phyloP scores from a whole-genome alignment of 2,888 invertebrate genomes.

The Andrena camellia region DNA sequence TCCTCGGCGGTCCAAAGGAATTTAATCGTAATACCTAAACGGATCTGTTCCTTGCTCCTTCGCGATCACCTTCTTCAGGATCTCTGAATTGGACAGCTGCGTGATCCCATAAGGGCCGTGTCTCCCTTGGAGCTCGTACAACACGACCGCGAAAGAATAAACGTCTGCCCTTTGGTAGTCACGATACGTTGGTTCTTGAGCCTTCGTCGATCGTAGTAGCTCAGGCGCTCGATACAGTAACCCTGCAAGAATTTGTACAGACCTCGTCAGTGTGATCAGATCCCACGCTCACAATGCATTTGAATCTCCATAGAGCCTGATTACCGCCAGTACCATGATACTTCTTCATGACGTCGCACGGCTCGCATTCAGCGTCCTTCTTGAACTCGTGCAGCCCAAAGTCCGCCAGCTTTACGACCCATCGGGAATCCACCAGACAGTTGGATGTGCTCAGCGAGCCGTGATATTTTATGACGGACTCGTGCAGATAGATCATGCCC shows the following conservation, averaged over 20 bases:
- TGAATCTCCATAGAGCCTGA: not conserved
- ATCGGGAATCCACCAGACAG: constrained; percentile 97
- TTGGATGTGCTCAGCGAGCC: constrained; percentile 96
- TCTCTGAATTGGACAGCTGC: constrained; percentile 89
- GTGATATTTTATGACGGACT: constrained; percentile 94
- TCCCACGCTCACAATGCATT: not conserved
- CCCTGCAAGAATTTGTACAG: constrained; percentile 85
- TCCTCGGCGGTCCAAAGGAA: constrained; percentile 7
- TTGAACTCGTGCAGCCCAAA: constrained; percentile 96
- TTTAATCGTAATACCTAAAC: constrained; percentile 86
- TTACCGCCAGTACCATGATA: constrained; percentile 88
- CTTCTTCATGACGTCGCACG: constrained; percentile 88
- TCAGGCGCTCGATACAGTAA: constrained; percentile 94
- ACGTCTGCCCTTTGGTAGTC: constrained; percentile 92
- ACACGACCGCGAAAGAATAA: constrained; percentile 94
- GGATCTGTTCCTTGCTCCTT: constrained; percentile 85
- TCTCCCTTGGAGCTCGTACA: constrained; percentile 95
- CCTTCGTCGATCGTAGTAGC: constrained; percentile 85
- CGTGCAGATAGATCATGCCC: constrained; percentile 97
- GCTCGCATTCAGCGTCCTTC: constrained; percentile 90
- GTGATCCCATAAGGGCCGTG: constrained; percentile 94
- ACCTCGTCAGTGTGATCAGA: not conserved
- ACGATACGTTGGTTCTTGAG: constrained; percentile 77
- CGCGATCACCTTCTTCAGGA: constrained; percentile 88
- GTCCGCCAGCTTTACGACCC: constrained; percentile 97